Evolutionary conservation across 2,888 invertebrate species (phyloP).

Genomic region (Apomyelois bistriatella): DNA sequence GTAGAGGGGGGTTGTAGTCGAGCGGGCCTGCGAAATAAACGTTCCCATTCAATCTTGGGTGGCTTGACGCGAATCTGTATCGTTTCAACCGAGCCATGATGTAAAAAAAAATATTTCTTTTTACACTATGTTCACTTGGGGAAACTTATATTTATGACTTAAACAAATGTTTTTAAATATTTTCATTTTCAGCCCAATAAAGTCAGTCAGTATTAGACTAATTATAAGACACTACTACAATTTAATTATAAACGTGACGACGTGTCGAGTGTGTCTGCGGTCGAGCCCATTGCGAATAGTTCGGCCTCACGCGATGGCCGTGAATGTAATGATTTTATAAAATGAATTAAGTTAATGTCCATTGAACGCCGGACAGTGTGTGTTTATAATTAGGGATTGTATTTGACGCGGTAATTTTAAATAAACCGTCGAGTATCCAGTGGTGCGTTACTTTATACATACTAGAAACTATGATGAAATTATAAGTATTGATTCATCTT

Average conservation of each 20-base stretch:
- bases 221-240: background rate
- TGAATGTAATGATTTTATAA: slow-evolving; percentile 12
- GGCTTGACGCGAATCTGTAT: slow-evolving; percentile 4
- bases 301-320: slow-evolving; percentile 13
- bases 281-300: slow-evolving; percentile 10
- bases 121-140: background rate
- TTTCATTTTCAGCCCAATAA: too few species aligned
- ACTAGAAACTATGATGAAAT: too few species aligned
- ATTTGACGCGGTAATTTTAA: background rate
- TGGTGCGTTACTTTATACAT: background rate
- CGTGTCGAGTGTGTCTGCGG: slow-evolving; percentile 8
- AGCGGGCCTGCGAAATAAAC: slow-evolving; percentile 52
- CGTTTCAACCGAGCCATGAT: slow-evolving; percentile 1
- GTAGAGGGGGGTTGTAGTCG: slow-evolving; percentile 84
- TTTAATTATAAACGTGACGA: background rate
- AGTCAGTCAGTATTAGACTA: background rate
- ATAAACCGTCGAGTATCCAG: background rate
- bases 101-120: background rate
- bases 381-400: background rate
- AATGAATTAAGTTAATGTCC: background rate
- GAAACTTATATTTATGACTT: too few species aligned
- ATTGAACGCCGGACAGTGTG: background rate
- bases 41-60: background rate
- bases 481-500: too few species aligned
- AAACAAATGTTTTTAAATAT: too few species aligned